A percentile compares a stretch with the other conserved stretches of the same genome.
Conservation (phyloP, 2,113 vertebrate genomes). For the Engraulis encrasicolus region DNA sequence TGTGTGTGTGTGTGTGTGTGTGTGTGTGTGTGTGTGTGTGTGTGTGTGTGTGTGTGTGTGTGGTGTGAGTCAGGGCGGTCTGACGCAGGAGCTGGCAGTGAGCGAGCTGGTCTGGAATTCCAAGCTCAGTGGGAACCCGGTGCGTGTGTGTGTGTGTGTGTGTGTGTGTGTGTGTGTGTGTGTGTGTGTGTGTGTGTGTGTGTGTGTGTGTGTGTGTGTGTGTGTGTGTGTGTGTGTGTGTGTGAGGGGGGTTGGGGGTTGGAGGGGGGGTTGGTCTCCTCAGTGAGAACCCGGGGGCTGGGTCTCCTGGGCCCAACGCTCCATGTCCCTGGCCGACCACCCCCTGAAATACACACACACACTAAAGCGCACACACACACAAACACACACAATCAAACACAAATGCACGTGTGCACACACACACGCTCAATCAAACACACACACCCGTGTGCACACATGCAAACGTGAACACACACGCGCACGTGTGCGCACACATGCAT, state of each 20-base stretch:
- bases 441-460: background rate
- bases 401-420: background rate
- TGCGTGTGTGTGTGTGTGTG: too few species aligned
- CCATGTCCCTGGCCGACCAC: too few species aligned
- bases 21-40: too few species aligned
- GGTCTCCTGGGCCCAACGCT: conserved; percentile 59
- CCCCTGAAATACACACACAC: background rate
- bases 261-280: too few species aligned
- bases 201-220: background rate
- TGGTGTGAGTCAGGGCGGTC: conserved; percentile 41
- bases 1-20: too few species aligned
- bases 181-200: background rate
- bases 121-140: too few species aligned
- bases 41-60: background rate
- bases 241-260: conserved; percentile 62
- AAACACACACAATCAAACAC: background rate
- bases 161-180: background rate
- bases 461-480: background rate
- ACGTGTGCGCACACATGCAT: too few species aligned
- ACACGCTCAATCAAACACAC: too few species aligned
- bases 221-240: conserved; percentile 46
- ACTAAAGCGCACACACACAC: background rate
- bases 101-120: conserved; percentile 13
- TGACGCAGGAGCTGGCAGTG: conserved; percentile 46
- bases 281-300: conserved; percentile 62